These are phyloP conservation scores for Cecidostiba fungosa DNA, from an alignment of 2,888 invertebrate genomes.

Conservation along the genomic window DNA sequence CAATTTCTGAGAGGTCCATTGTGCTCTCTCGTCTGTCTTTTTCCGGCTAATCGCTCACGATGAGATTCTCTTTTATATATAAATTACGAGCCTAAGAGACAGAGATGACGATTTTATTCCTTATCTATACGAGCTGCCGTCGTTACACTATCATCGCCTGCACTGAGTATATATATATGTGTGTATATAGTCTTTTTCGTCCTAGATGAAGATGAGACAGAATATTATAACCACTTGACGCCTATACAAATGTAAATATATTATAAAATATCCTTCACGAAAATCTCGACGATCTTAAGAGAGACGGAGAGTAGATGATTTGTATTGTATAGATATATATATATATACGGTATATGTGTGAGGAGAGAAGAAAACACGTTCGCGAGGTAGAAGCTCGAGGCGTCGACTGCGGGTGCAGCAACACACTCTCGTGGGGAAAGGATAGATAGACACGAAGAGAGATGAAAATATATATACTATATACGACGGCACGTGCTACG, in stretches of 20 bases:
- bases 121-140: background rate
- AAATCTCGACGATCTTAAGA: too few relatives aligned
- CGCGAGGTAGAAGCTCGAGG: constrained; percentile 51
- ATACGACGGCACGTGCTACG: constrained; percentile 3
- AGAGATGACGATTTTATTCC: constrained; percentile 14
- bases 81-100: background rate
- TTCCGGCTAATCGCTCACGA: constrained; percentile 1
- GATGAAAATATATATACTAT: background rate
- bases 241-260: too few relatives aligned
- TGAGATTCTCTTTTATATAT: background rate
- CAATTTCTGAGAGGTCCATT: constrained; percentile 24
- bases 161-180: background rate
- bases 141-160: background rate
- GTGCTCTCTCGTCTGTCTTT: background rate
- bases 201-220: background rate
- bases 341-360: too few relatives aligned
- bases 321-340: too few relatives aligned
- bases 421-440: background rate
- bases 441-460: constrained; percentile 5
- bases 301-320: too few relatives aligned
- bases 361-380: constrained; percentile 21
- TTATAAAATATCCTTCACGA: too few relatives aligned
- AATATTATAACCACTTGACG: too few relatives aligned
- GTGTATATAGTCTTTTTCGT: background rate
- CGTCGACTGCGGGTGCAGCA: constrained; percentile 45